phyloP scores from a whole-genome alignment of 2,113 vertebrate species.

The Callorhinus ursinus region DNA sequence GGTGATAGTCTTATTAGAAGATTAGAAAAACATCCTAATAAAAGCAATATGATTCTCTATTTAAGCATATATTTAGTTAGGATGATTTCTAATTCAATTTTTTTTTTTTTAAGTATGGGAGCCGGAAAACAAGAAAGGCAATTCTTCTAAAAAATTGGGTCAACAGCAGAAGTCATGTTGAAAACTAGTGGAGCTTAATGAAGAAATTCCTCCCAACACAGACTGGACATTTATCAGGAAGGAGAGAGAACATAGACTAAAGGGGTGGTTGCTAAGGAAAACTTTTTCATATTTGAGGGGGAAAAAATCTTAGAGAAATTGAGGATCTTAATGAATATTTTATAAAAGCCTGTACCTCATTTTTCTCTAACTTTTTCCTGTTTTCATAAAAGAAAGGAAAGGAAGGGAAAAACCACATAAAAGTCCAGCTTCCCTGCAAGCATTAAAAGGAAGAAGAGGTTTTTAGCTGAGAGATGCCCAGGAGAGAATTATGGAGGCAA shows the following conservation, averaged over 20 bases:
- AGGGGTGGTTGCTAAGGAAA: neutral
- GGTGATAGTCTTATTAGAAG: neutral
- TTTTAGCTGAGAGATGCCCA: neutral
- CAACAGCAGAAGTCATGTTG: neutral
- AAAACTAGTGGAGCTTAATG: conserved; percentile 12
- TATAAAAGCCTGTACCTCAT: neutral
- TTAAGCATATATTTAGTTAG: conserved; percentile 11
- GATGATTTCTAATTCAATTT: conserved; percentile 19
- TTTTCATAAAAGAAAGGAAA: conserved; percentile 14
- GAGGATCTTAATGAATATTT: neutral
- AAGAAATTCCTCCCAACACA: neutral
- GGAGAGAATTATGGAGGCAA: neutral
- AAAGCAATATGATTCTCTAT: neutral
- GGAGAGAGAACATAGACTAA: neutral
- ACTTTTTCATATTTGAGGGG: neutral
- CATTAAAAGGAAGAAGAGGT: neutral
- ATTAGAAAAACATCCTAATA: neutral
- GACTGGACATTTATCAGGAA: neutral
- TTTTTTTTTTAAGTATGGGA: conserved; percentile 9
- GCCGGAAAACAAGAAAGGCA: neutral
- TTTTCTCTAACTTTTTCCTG: neutral
- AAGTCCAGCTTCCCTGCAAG: neutral
- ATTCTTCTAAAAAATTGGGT: neutral
- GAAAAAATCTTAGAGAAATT: neutral
- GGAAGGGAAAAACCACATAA: neutral